Base-by-base conservation (phyloP, 2,113 vertebrate species). In the Abramis brama region DNA sequence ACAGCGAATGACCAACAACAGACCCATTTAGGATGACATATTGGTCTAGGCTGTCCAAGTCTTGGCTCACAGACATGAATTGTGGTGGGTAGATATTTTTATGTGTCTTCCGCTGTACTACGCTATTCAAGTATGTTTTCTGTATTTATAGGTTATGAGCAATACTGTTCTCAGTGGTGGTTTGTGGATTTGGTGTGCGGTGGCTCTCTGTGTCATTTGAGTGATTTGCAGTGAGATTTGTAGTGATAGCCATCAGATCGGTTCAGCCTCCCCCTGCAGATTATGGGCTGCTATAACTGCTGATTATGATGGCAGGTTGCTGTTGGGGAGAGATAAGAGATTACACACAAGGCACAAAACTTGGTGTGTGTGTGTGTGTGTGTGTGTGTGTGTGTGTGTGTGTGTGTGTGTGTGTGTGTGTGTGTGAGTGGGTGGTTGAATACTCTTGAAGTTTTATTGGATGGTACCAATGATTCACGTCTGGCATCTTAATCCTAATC, bases 221-320 rank as follows among this genome's bases (percentile, higher is more conserved):
- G 81, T 84, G 88, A 89, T 86, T 86, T 89, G 82, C 80, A 57
- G 45, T 27, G 33, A 89, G 88, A 87, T 87, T 87, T 87, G 76
- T 79, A 45, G 60, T 15, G 88, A 87, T 89, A 84, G 84, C 60
- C 30, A 86, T 87, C 86, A 45, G 84, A 75, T 84, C 84, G 71
- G 80, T 89, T 85, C 60, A 86, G 76, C 47, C 27, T 78, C 55
- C 30, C 83, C 62, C 74, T 68, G 70, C 86, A 81, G 86, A 81
- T 86, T 86, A 87, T 55, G 83, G 84, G 76, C 88, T n/a, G 71
- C 70, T 83, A 73, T 87, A 87, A 84, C 80, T 52, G 57, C 60
- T 43, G 84, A 87, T 89, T 89, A 87, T 70, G 80, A 84, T 78
- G 70, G 81, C 87, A 68, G 86, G 81, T 86, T 60, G 59, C 81